Conservation (phyloP, 2,888 invertebrate genomes). For the Noctuana brunneofusca region DNA sequence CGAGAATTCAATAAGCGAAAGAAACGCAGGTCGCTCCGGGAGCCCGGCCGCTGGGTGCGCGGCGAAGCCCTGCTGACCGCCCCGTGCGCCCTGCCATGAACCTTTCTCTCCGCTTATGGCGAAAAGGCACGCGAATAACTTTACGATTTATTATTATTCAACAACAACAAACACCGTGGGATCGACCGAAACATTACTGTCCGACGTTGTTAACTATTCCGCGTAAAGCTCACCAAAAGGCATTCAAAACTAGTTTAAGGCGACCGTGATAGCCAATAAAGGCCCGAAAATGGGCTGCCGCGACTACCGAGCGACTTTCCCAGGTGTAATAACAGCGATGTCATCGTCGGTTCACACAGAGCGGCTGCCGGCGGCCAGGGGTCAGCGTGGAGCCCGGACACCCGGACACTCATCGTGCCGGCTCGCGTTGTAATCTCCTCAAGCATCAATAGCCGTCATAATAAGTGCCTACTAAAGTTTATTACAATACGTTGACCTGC, state of each 20-base stretch:
- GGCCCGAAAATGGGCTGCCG: slow-evolving; percentile 67
- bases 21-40: slow-evolving; percentile 53
- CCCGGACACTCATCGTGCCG: background rate
- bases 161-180: slow-evolving; percentile 67
- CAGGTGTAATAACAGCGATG: slow-evolving; percentile 61
- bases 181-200: slow-evolving; percentile 57
- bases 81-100: slow-evolving; percentile 57
- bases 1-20: slow-evolving; percentile 68
- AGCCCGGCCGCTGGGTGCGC: slow-evolving; percentile 63
- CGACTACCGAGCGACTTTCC: slow-evolving; percentile 73
- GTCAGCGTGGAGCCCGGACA: slow-evolving; percentile 49
- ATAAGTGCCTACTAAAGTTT: slow-evolving; percentile 18
- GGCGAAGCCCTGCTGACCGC: slow-evolving; percentile 54
- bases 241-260: slow-evolving; percentile 76
- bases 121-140: slow-evolving; percentile 70
- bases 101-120: slow-evolving; percentile 62
- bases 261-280: slow-evolving; percentile 76
- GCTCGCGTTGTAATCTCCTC: slow-evolving; percentile 17
- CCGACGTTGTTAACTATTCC: slow-evolving; percentile 60
- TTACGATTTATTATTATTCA: slow-evolving; percentile 55
- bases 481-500: background rate
- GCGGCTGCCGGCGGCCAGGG: slow-evolving; percentile 48
- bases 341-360: slow-evolving; percentile 58
- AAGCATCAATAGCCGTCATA: slow-evolving; percentile 22
- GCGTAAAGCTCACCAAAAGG: slow-evolving; percentile 67